A percentile compares a stretch with the other conserved stretches of the same genome.
phyloP scores from a whole-genome alignment of 1,140 invertebrate genomes.

The Spodoptera litura region DNA sequence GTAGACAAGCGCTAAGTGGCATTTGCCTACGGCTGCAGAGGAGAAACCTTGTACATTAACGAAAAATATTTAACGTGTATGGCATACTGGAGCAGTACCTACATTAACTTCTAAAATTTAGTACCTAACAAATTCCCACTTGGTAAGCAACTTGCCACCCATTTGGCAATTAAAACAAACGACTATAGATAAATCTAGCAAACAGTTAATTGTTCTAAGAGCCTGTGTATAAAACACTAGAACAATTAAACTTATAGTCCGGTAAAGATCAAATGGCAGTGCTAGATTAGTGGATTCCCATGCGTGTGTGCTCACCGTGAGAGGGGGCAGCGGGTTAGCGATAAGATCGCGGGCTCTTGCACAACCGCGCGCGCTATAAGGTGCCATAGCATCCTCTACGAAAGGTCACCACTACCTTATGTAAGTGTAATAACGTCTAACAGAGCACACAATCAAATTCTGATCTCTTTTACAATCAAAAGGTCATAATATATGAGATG shows the following conservation, averaged over 20 bases:
- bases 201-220: too few relatives aligned
- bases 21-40: too few relatives aligned
- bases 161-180: too few relatives aligned
- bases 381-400: conserved; percentile 64
- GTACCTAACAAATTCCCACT: too few relatives aligned
- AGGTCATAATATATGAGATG: neutral
- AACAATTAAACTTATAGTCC: conserved; percentile 1
- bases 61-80: too few relatives aligned
- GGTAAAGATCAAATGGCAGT: conserved; percentile 20
- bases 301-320: conserved; percentile 23
- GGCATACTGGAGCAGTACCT: too few relatives aligned
- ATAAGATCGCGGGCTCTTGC: conserved; percentile 41
- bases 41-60: too few relatives aligned
- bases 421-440: conserved; percentile 50
- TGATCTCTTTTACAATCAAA: conserved; percentile 24
- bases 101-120: too few relatives aligned
- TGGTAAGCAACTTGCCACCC: too few relatives aligned
- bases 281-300: conserved; percentile 18
- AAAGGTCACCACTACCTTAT: conserved; percentile 65
- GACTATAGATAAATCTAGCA: too few relatives aligned
- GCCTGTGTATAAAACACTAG: too few relatives aligned
- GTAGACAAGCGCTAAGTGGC: too few relatives aligned
- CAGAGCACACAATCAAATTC: conserved; percentile 17
- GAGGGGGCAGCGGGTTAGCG: conserved; percentile 44
- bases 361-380: conserved; percentile 54